Percentiles rank a stretch among this genome's conserved stretches.
phyloP scores from a whole-genome alignment of 1,140 invertebrate genomes.

The Aphaenogaster ashmeadi region DNA sequence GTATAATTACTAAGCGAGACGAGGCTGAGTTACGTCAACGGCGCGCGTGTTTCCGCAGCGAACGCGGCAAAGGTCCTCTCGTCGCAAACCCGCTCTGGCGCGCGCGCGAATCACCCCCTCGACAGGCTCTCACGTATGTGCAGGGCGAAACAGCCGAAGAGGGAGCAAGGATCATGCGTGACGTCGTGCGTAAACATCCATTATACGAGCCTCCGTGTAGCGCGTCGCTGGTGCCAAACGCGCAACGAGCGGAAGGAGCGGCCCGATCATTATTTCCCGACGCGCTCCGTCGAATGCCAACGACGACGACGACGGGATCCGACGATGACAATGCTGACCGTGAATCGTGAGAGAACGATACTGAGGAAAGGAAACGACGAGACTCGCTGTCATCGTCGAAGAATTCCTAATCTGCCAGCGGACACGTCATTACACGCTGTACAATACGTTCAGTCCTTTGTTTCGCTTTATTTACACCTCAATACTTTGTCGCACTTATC shows the following conservation, averaged over 20 bases:
- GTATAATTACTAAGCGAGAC: slow-evolving; percentile 71
- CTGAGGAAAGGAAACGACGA: neutral
- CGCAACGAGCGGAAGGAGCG: slow-evolving; percentile 58
- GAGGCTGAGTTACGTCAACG: slow-evolving; percentile 55
- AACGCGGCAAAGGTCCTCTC: slow-evolving; percentile 35
- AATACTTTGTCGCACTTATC: neutral
- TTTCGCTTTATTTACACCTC: neutral
- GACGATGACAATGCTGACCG: neutral
- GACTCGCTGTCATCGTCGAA: neutral
- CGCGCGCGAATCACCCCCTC: slow-evolving; percentile 10
- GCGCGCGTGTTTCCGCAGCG: slow-evolving; percentile 54
- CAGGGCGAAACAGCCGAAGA: slow-evolving; percentile 48
- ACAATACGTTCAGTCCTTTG: neutral
- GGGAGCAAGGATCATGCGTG: slow-evolving; percentile 69
- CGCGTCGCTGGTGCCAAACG: slow-evolving; percentile 36
- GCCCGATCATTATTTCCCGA: slow-evolving; percentile 38
- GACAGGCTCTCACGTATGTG: slow-evolving; percentile 35
- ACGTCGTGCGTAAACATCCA: slow-evolving; percentile 74
- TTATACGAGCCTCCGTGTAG: slow-evolving; percentile 62
- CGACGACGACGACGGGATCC: neutral
- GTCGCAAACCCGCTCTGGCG: neutral
- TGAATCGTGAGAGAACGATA: slow-evolving; percentile 46
- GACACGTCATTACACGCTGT: neutral
- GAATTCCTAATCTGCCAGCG: neutral
- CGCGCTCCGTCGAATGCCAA: slow-evolving; percentile 12